Base-by-base conservation (phyloP, 2,888 invertebrate genomes). In the Spodoptera exigua region DNA sequence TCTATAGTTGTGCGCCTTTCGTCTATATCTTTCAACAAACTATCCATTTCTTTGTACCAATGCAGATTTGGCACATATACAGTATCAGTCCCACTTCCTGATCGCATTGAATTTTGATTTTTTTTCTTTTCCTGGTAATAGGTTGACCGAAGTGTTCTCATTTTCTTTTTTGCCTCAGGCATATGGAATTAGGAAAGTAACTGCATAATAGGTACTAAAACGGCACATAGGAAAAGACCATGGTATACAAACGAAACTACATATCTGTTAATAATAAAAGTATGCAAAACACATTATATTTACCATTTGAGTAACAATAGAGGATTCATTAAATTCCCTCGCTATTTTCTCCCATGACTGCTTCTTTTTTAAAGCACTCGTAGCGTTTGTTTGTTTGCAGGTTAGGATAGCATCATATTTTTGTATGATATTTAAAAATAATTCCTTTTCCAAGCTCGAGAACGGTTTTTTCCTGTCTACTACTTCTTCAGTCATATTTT, bases 371-470 rank as follows among this genome's bases (percentile, higher is more conserved):
- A 41, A 2, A 51, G 51, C 51, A 51, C 51, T 51, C 5, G 41
- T 41, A 41, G 40, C 51, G 7, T 51, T 51, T 34, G 51, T 41
- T 41, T 51, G 51, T 51, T 51, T 51, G 51, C 34, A 4, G 13
- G 18, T 18, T 41, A 51, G 5, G 16, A 51, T 40, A 0, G 10
- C 12, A 43, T 51, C 51, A 41, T 51, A 51, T 34, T 51, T 51
- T 51, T 51, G 51, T 18, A 41, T 51, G 4, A 51, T 41, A 34
- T 41, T 41, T 34, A 41, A 51, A 40, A 51, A 51, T 51, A 41
- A 41, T 40, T 51, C 34, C n/a, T 49, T 49, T 12, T 49, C 40
- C 40, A 49, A 49, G 11, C 32, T 40, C 17, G 49, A 51, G 11
- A 51, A 51, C 49, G 34, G 32, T 17, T 51, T 40, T 0, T 17